Evolutionary conservation across 2,888 invertebrate genomes (phyloP).

Genomic region (Drosophila mimetica): DNA sequence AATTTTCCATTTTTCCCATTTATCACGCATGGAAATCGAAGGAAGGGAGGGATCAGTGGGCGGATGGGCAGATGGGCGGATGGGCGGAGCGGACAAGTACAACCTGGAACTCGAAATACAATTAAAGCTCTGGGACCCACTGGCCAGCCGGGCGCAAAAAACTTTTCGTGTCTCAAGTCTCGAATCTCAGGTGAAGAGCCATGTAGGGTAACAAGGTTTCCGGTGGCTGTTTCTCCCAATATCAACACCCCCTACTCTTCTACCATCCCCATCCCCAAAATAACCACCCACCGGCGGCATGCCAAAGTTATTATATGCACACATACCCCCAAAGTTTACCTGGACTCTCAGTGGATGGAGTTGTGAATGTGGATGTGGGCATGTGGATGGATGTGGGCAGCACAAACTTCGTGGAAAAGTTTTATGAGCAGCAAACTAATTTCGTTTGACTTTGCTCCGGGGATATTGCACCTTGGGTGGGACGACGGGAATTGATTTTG

Average conservation of each 20-base stretch:
- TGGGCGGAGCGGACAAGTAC: constrained; percentile 13
- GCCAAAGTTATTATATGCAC: constrained; percentile 28
- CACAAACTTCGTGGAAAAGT: constrained; percentile 63
- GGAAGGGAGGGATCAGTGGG: not conserved
- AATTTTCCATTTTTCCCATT: constrained; percentile 51
- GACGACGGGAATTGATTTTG: constrained; percentile 41
- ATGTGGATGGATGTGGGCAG: constrained; percentile 23
- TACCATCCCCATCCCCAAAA: not conserved
- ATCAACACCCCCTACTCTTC: too few species aligned
- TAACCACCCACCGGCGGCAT: constrained; percentile 16
- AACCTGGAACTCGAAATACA: constrained; percentile 63
- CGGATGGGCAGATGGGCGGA: constrained; percentile 1
- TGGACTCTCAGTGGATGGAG: not conserved
- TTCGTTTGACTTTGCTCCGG: constrained; percentile 54
- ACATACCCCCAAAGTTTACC: constrained; percentile 10
- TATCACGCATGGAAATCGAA: constrained; percentile 64
- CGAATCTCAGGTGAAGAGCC: constrained; percentile 31
- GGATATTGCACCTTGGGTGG: constrained; percentile 40
- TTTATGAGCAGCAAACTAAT: constrained; percentile 73
- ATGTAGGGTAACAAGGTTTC: constrained; percentile 21
- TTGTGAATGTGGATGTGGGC: constrained; percentile 9
- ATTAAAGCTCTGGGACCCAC: constrained; percentile 68
- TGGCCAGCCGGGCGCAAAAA: constrained; percentile 27
- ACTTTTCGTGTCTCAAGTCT: constrained; percentile 35
- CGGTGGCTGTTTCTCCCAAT: constrained; percentile 6